Evolutionary conservation across 2,888 invertebrate genomes (phyloP), one percentile per base, ranked within the genome.

Genomic region (Eilema griseolum): DNA sequence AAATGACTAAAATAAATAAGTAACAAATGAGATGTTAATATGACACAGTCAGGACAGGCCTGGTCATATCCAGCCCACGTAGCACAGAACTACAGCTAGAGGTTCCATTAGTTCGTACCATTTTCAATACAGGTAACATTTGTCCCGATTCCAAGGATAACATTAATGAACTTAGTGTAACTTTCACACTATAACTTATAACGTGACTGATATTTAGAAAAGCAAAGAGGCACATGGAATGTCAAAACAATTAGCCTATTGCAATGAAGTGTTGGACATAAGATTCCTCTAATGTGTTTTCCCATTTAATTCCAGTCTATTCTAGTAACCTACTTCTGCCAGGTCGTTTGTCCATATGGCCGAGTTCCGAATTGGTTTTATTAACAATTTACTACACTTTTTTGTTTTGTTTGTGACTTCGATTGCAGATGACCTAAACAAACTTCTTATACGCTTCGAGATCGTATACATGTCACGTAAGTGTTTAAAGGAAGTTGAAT

Each of bases 401-500:
- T 59, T 63, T 33, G 37, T 37, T 33, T 37, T 52, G 11, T 59
- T 33, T 33, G 31, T 60, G 60, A 60, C 3, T 62, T 66, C 33
- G 8, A 60, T 80, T 82, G 28, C 83, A 82, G 77, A 70, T 80
- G 72, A 67, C 69, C 73, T 67, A 77, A 74, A 75, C 69, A 71
- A 61, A 28, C 46, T 61, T 73, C 68, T 66, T 46, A 64, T 26
- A 10, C 28, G 46, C 70, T 76, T 60, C 75, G 65, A 78, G 24
- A 24, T 24, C 62, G 28, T 52, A 62, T 33, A 33, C n/a, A 31
- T 64, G 33, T 65, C 75, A 68, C 57, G 70, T 80, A 79, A 79
- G 74, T 80, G 31, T 57, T 62, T 46, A 61, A 60, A 60, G 60
- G 56, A 74, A 73, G 67, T 71, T 61, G 70, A 60, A 61, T 70